Percentiles rank a stretch among this genome's conserved stretches.
These are phyloP conservation scores for Rhinolophus ferrumequinum DNA, from an alignment of 2,113 vertebrate species.

Conservation along the genomic window DNA sequence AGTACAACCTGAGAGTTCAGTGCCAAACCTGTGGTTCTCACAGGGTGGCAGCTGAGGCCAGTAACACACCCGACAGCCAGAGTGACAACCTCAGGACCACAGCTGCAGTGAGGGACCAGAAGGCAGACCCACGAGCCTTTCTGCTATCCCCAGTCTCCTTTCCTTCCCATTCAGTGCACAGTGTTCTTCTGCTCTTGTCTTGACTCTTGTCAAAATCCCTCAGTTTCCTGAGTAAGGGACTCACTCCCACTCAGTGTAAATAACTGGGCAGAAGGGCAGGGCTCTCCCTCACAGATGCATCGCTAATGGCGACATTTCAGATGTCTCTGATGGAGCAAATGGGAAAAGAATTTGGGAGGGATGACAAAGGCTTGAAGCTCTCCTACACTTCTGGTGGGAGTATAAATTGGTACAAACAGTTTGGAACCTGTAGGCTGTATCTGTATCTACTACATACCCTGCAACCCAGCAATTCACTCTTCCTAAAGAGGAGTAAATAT, in stretches of 20 bases:
- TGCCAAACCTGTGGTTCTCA: not conserved
- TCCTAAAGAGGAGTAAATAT: not conserved
- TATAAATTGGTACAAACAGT: not conserved
- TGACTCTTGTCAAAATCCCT: not conserved
- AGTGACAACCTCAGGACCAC: not conserved
- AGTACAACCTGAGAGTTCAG: not conserved
- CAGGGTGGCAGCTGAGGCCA: not conserved
- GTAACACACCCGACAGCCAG: not conserved
- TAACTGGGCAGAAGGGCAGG: not conserved
- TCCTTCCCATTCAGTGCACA: not conserved
- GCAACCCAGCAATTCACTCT: not conserved
- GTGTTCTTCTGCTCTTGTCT: not conserved
- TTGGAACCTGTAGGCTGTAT: not conserved
- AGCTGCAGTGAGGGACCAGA: too few relatives aligned
- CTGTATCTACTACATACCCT: not conserved
- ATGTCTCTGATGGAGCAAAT: not conserved
- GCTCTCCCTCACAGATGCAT: not conserved
- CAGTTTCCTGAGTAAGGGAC: not conserved
- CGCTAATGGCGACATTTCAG: not conserved
- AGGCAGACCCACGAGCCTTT: not conserved
- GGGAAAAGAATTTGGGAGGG: not conserved
- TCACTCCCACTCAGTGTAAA: not conserved
- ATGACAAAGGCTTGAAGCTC: not conserved
- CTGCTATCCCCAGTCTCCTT: not conserved
- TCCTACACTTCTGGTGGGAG: not conserved